Evolutionary conservation across 35 echinoderm and acorn worm species (phyloP).

Genomic region (Holothuria glaberrima): DNA sequence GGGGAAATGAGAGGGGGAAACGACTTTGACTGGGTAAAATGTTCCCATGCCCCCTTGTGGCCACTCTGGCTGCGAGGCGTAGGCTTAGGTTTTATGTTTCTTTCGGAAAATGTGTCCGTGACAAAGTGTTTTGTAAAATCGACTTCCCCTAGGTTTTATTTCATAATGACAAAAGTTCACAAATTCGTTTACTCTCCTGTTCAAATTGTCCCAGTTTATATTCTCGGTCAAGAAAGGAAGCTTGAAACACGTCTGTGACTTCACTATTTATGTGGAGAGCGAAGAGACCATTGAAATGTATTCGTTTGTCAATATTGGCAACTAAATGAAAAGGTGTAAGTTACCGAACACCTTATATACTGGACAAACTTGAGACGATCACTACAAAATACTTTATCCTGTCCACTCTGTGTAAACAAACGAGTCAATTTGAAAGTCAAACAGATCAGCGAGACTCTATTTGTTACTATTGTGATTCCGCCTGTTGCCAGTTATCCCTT

Average conservation of each 20-base stretch:
- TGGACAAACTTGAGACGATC: neutral
- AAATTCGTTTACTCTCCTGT: neutral
- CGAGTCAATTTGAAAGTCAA: slow-evolving; percentile 36
- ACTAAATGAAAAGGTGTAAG: slow-evolving; percentile 22
- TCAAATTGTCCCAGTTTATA: neutral
- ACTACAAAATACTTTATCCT: too few species aligned
- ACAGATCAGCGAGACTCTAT: slow-evolving; percentile 23
- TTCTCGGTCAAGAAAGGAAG: neutral
- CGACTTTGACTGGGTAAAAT: too few species aligned
- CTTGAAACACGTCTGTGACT: neutral
- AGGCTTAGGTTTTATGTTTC: too few species aligned
- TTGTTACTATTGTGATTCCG: neutral
- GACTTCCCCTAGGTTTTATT: too few species aligned
- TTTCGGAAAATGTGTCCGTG: too few species aligned
- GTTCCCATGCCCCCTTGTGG: too few species aligned
- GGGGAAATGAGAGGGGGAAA: too few species aligned
- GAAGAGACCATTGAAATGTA: too few species aligned
- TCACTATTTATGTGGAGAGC: neutral
- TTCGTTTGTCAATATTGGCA: too few species aligned
- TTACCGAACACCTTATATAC: neutral
- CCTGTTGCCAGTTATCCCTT: neutral
- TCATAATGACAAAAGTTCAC: neutral
- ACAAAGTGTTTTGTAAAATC: too few species aligned
- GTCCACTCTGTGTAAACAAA: neutral
- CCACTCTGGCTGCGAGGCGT: too few species aligned